Percentiles rank a stretch among this genome's conserved stretches.
phyloP scores from a whole-genome alignment of 2,797 vertebrate genomes.

The Amblyopsis hoosieri region DNA sequence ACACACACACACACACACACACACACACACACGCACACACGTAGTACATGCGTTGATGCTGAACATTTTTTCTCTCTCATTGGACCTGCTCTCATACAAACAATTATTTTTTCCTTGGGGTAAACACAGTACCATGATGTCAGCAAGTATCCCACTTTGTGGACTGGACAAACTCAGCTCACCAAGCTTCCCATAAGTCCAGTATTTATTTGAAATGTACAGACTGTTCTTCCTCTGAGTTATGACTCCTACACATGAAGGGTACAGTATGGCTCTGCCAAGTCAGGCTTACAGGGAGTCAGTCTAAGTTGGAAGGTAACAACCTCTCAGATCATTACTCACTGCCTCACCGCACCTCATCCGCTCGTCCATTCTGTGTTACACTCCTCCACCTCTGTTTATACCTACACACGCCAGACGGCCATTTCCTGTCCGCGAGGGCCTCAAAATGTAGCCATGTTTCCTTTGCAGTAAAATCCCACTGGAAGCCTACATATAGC shows the following conservation, averaged over 20 bases:
- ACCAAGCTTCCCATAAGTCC: conserved; percentile 33
- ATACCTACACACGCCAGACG: conserved; percentile 27
- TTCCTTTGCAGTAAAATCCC: conserved; percentile 45
- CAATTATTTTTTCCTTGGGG: not conserved
- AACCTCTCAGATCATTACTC: conserved; percentile 57
- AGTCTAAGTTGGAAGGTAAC: conserved; percentile 42
- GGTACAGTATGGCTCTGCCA: conserved; percentile 64
- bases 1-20: conserved; percentile 10
- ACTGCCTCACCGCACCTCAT: conserved; percentile 52
- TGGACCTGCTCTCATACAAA: not conserved
- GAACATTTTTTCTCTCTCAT: not conserved
- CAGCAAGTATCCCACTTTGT: conserved; percentile 25
- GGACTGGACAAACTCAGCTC: conserved; percentile 44
- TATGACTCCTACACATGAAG: conserved; percentile 57
- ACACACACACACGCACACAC: conserved; percentile 13
- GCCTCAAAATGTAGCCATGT: conserved; percentile 21
- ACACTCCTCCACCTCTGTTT: conserved; percentile 5
- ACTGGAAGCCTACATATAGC: conserved; percentile 21
- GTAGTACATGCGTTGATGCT: not conserved
- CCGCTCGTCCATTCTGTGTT: conserved; percentile 32
- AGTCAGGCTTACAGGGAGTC: conserved; percentile 57
- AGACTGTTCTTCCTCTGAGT: conserved; percentile 64
- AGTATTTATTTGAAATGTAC: conserved; percentile 74
- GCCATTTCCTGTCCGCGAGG: conserved; percentile 26
- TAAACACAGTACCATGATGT: conserved; percentile 25